A percentile compares a stretch with the other conserved stretches of the same genome.
These are phyloP conservation scores for Rhabdophis nuchalis DNA, from an alignment of 2,797 vertebrate species.

Conservation along the genomic window DNA sequence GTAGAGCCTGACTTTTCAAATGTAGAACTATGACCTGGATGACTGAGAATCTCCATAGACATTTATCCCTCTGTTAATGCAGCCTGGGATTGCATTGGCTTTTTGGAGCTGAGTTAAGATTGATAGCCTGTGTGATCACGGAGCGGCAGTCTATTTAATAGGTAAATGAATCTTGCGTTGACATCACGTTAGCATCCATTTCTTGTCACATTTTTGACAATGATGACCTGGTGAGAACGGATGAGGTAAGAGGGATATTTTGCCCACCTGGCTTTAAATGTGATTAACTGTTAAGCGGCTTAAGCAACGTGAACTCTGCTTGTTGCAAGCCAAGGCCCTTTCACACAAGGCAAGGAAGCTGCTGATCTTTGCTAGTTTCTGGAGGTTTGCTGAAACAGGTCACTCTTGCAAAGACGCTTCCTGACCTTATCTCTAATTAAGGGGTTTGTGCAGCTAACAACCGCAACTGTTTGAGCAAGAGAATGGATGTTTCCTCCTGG, in stretches of 20 bases:
- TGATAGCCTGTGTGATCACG: not conserved
- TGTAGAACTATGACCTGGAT: not conserved
- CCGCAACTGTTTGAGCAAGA: not conserved
- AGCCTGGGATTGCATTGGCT: not conserved
- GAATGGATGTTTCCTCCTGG: not conserved
- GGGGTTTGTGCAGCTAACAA: slow-evolving; percentile 10
- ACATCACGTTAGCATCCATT: not conserved
- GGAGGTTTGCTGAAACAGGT: not conserved
- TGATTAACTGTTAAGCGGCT: not conserved
- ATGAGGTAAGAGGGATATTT: not conserved
- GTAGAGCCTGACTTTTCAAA: no score
- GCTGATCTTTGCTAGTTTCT: not conserved
- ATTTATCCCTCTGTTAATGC: not conserved
- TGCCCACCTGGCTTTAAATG: not conserved
- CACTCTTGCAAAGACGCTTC: not conserved
- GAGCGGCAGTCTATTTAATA: not conserved
- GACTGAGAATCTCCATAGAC: not conserved
- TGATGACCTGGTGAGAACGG: not conserved
- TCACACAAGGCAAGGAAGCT: not conserved
- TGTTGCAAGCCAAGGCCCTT: not conserved
- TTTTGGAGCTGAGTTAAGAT: not conserved
- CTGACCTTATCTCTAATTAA: slow-evolving; percentile 15
- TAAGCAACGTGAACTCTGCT: not conserved
- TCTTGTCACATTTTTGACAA: not conserved
- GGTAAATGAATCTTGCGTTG: not conserved